Percentiles rank a stretch among this genome's conserved stretches.
phyloP scores from a whole-genome alignment of 2,797 vertebrate genomes.

The Lacerta agilis region DNA sequence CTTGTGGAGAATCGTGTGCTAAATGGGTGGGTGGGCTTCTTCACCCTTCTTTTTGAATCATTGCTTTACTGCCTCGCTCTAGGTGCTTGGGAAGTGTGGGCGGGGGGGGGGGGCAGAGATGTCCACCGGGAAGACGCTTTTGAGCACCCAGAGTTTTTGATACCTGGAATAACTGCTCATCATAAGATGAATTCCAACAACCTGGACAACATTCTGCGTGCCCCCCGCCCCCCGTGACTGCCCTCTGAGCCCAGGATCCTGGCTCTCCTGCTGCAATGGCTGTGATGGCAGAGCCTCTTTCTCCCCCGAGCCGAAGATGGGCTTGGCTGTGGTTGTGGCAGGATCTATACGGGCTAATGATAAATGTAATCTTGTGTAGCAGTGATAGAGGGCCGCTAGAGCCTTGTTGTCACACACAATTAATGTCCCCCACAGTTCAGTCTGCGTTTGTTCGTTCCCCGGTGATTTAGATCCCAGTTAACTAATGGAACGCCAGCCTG shows the following conservation, averaged over 20 bases:
- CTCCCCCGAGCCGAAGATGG: slow-evolving; percentile 36
- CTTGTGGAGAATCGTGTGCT: background rate
- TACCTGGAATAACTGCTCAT: background rate
- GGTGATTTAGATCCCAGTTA: slow-evolving; percentile 76
- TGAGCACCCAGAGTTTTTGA: background rate
- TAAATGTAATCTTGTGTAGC: slow-evolving; percentile 82
- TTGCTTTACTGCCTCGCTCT: background rate
- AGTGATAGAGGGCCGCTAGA: slow-evolving; percentile 81
- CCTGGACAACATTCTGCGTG: background rate
- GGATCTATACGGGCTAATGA: slow-evolving; percentile 80
- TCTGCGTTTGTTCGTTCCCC: slow-evolving; percentile 82
- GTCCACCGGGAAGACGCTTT: too few relatives aligned
- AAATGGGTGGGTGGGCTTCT: background rate
- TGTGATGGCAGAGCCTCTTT: slow-evolving; percentile 15
- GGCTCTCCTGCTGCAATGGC: background rate
- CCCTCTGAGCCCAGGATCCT: background rate
- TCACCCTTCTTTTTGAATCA: background rate
- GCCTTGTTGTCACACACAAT: slow-evolving; percentile 83
- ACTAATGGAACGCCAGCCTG: slow-evolving; percentile 84
- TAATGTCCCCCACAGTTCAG: slow-evolving; percentile 77
- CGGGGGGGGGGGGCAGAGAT: background rate
- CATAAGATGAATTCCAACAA: background rate
- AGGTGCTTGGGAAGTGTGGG: background rate
- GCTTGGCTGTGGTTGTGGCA: slow-evolving; percentile 49
- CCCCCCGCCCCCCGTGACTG: background rate